Percentiles rank a stretch among this genome's conserved stretches.
Evolutionary conservation across 2,888 invertebrate species (phyloP).

Genomic region (Limnephilus auricula): DNA sequence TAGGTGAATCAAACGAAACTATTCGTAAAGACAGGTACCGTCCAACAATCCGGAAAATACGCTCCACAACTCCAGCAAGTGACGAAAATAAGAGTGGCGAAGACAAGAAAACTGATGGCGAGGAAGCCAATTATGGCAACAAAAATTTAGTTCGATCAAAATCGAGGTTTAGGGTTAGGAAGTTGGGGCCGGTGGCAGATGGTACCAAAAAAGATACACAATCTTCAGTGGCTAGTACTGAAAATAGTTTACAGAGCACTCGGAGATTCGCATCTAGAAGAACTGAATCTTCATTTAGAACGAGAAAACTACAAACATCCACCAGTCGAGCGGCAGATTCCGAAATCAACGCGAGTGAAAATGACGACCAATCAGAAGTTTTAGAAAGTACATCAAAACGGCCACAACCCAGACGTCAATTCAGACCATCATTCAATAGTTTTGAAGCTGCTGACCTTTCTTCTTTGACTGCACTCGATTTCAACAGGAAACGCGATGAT

Average conservation of each 20-base stretch:
- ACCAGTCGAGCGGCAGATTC: constrained; percentile 32
- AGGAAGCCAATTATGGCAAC: constrained; percentile 66
- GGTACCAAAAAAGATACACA: constrained; percentile 37
- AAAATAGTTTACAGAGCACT: constrained; percentile 65
- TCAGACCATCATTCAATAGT: constrained; percentile 69
- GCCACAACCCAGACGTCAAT: constrained; percentile 68
- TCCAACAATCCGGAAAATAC: constrained; percentile 71
- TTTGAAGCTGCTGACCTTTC: constrained; percentile 77
- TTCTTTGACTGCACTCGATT: constrained; percentile 77
- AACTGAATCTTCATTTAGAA: constrained; percentile 50
- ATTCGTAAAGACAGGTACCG: constrained; percentile 46
- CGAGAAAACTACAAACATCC: constrained; percentile 53
- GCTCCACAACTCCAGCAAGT: constrained; percentile 76
- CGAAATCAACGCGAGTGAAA: constrained; percentile 60
- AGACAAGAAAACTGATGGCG: constrained; percentile 68
- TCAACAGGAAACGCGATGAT: constrained; percentile 65
- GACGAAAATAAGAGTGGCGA: constrained; percentile 70
- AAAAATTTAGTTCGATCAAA: constrained; percentile 60
- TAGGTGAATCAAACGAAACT: constrained; percentile 58
- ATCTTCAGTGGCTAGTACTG: constrained; percentile 64
- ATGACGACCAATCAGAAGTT: constrained; percentile 53
- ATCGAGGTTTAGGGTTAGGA: constrained; percentile 50
- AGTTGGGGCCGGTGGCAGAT: constrained; percentile 16
- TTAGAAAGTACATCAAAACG: constrained; percentile 62
- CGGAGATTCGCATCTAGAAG: constrained; percentile 64